Conservation (phyloP, 2,888 invertebrate genomes). For the Zele albiditarsus region DNA sequence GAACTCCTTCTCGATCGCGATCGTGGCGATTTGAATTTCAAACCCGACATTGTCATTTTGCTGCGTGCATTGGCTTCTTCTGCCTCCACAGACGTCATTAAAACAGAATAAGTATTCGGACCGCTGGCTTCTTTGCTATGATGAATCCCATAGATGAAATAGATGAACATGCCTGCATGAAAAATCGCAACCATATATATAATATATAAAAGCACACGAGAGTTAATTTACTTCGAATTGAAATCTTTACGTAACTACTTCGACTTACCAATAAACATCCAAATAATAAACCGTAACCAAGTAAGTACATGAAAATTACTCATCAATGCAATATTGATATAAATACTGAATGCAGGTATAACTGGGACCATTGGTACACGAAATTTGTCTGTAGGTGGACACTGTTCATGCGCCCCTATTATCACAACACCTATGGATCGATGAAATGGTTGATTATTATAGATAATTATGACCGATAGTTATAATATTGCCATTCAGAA, state of each 20-base stretch:
- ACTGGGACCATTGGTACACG: slow-evolving; percentile 88
- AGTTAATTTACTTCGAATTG: neutral
- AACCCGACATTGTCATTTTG: slow-evolving; percentile 20
- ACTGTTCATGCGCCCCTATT: slow-evolving; percentile 86
- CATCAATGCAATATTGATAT: slow-evolving; percentile 89
- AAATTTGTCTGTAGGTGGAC: slow-evolving; percentile 80
- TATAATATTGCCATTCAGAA: neutral
- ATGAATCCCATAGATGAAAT: slow-evolving; percentile 89
- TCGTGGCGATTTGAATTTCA: slow-evolving; percentile 20
- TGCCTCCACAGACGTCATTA: slow-evolving; percentile 80
- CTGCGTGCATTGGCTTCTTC: slow-evolving; percentile 69
- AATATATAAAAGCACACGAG: neutral
- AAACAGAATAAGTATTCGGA: slow-evolving; percentile 78
- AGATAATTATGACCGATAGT: neutral
- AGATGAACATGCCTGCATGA: slow-evolving; percentile 83
- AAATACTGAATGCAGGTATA: slow-evolving; percentile 85
- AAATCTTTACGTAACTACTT: neutral
- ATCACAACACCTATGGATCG: slow-evolving; percentile 69
- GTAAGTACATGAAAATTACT: slow-evolving; percentile 86
- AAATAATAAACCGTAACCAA: slow-evolving; percentile 89
- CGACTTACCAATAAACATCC: slow-evolving; percentile 86
- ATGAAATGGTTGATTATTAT: neutral
- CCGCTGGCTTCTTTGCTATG: slow-evolving; percentile 85
- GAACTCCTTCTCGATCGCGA: slow-evolving; percentile 18
- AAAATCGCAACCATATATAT: slow-evolving; percentile 32